Evolutionary conservation across 2,888 invertebrate species (phyloP).

Genomic region (Cheilosia vernalis): DNA sequence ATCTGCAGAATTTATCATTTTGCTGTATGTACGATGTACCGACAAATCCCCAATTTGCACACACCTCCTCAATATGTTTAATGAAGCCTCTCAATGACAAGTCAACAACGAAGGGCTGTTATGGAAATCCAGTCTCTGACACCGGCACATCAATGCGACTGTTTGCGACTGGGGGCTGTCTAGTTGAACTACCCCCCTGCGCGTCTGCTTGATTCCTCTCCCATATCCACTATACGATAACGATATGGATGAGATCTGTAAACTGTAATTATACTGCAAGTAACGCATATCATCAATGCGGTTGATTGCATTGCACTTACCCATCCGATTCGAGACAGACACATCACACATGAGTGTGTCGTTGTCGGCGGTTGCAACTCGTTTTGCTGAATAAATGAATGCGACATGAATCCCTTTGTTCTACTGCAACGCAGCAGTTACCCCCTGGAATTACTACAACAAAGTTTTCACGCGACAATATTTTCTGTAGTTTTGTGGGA

Average conservation of each 20-base stretch:
- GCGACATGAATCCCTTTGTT: constrained; percentile 48
- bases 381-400: constrained; percentile 9
- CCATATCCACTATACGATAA: neutral
- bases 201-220: constrained; percentile 1
- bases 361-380: constrained; percentile 8
- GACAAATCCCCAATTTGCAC: neutral
- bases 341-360: constrained; percentile 28
- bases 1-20: too few relatives aligned
- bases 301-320: constrained; percentile 60
- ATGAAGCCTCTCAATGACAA: constrained; percentile 33
- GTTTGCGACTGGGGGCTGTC: constrained; percentile 14
- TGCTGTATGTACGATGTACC: neutral
- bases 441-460: constrained; percentile 39
- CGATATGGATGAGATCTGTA: constrained; percentile 34
- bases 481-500: constrained; percentile 22
- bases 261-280: constrained; percentile 49
- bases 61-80: constrained; percentile 5
- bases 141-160: neutral
- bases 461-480: constrained; percentile 57
- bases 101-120: constrained; percentile 22
- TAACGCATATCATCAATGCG: constrained; percentile 51
- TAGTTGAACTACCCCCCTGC: neutral
- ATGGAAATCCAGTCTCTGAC: constrained; percentile 29
- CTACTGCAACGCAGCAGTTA: constrained; percentile 22
- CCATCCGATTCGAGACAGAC: constrained; percentile 43